Percentiles rank a stretch among this genome's conserved stretches.
Conservation (phyloP, 2,888 invertebrate species). For the Galerucella calmariensis region DNA sequence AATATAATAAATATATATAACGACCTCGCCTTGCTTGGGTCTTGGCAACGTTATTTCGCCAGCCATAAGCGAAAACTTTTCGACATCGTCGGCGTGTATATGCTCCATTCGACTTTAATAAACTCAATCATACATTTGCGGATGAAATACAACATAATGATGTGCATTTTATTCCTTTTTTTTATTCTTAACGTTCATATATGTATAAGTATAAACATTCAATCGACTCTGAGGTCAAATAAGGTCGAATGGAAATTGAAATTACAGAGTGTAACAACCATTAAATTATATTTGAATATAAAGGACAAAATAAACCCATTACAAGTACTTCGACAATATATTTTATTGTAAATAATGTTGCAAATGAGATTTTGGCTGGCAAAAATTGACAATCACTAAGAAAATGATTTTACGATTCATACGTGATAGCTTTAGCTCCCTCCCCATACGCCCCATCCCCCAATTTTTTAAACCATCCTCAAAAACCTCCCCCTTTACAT, state of each 20-base stretch:
- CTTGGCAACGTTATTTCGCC: slow-evolving; percentile 41
- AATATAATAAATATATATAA: slow-evolving; percentile 55
- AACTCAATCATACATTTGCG: slow-evolving; percentile 51
- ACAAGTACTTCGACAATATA: too few species aligned
- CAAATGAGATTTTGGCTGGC: too few species aligned
- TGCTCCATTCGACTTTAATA: slow-evolving; percentile 50
- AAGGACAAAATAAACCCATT: too few species aligned
- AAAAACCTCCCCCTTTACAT: too few species aligned
- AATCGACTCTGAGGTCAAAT: slow-evolving; percentile 41
- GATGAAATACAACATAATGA: slow-evolving; percentile 48
- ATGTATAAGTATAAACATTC: slow-evolving; percentile 40
- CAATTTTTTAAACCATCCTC: too few species aligned
- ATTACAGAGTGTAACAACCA: slow-evolving; percentile 24
- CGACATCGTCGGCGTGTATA: slow-evolving; percentile 24
- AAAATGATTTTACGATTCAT: too few species aligned
- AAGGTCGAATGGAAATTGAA: slow-evolving; percentile 38
- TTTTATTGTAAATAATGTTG: too few species aligned
- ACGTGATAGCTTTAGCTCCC: too few species aligned
- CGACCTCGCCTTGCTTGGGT: slow-evolving; percentile 56
- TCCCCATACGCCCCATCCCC: too few species aligned
- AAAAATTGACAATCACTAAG: too few species aligned
- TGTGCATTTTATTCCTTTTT: slow-evolving; percentile 41
- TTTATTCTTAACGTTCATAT: slow-evolving; percentile 29
- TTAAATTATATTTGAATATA: too few species aligned
- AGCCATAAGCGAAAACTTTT: slow-evolving; percentile 15